Percentiles rank a stretch among this genome's conserved stretches.
Conservation (phyloP, 2,888 invertebrate species). For the Serrognathus titanus region DNA sequence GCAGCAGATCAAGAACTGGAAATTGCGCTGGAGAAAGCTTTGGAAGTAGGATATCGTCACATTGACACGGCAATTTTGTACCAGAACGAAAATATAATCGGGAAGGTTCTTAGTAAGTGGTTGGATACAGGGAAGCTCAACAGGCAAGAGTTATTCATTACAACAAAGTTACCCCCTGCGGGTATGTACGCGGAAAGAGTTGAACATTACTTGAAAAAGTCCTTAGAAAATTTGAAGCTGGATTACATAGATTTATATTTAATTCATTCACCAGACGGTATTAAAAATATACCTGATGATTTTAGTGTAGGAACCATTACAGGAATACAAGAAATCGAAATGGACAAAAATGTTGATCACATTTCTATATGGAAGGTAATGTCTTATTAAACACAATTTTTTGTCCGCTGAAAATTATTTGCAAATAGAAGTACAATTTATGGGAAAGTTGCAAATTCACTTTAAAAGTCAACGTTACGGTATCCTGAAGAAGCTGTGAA, state of each 20-base stretch:
- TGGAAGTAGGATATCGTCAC: constrained; percentile 74
- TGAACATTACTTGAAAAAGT: constrained; percentile 60
- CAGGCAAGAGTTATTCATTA: constrained; percentile 75
- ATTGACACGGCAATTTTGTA: constrained; percentile 77
- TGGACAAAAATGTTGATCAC: constrained; percentile 63
- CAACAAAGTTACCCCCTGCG: constrained; percentile 70
- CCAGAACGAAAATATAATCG: constrained; percentile 70
- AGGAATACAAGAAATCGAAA: constrained; percentile 13
- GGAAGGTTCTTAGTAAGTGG: constrained; percentile 68
- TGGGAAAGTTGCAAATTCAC: no score
- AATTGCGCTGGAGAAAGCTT: constrained; percentile 61
- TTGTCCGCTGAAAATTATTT: not conserved
- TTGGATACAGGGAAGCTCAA: constrained; percentile 61
- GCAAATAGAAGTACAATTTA: no score
- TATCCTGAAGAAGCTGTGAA: no score
- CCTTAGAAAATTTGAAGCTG: constrained; percentile 65
- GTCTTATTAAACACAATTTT: not conserved
- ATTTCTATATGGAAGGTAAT: constrained; percentile 32
- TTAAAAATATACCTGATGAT: constrained; percentile 58
- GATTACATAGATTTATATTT: constrained; percentile 79
- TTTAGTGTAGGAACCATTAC: constrained; percentile 34
- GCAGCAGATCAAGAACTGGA: constrained; percentile 63
- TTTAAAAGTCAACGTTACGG: no score
- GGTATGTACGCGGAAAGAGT: constrained; percentile 60
- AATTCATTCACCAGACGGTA: constrained; percentile 69